Evolutionary conservation across 37 sponge, comb jelly and placozoan species (phyloP), one percentile per base, ranked within the genome.

Genomic region (Theonella swinhoei): DNA sequence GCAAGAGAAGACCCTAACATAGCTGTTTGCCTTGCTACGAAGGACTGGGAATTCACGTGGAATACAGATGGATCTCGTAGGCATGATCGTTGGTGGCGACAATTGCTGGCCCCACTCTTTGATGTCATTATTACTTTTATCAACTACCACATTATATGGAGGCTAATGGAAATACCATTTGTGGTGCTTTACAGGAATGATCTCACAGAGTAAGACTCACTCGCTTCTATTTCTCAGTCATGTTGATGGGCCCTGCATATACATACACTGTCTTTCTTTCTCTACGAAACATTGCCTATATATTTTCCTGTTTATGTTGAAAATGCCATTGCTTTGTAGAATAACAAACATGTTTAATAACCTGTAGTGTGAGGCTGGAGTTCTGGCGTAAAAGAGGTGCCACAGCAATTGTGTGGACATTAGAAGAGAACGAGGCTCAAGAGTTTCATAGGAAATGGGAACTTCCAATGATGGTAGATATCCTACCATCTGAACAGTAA

Each of bases 41-140:
- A 36, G 32, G 39, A 34, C 23, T 38, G 32, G 36, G 72, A 71
- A 20, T 71, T 71, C 17, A 71, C 72, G 37, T 71, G 39, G 36
- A 36, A 71, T n/a, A 71, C 34, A 35, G 72, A 71, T 35, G 72
- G 72, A 11, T 71, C 72, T 2, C 31, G n/a, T 31, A 33, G 72
- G 7, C 72, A 71, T 17, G 72, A 71, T 35, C 40, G 36, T 0
- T 71, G 72, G 72, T 71, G 72, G 72, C 31, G 72, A 36, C 72
- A 71, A 35, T 25, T 11, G 0, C 72, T 71, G 28, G 72, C 72
- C 8, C 72, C 72, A 5, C 2, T 71, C 37, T 71, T 38, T 23
- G 72, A 71, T 35, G 36, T 36, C 41, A 7, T 4, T n/a, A n/a
- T 71, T 8, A 36, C 11, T 35, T 25, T 71, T 20, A 25, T 33